These are phyloP conservation scores for Sympetrum striolatum DNA, from an alignment of 2,888 invertebrate species.

Conservation along the genomic window DNA sequence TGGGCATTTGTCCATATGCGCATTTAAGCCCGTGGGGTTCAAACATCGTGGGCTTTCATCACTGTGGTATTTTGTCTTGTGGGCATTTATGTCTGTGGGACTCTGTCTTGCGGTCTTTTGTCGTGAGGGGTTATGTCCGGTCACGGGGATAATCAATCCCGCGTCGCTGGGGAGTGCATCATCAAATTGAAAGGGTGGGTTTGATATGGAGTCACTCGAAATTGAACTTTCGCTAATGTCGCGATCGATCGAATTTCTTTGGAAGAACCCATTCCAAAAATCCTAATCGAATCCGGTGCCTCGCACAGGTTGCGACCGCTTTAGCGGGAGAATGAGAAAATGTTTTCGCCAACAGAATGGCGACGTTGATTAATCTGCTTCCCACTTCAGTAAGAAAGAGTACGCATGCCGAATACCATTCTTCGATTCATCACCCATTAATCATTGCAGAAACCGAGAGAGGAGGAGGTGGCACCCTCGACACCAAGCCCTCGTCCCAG, in stretches of 20 bases:
- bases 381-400: not conserved
- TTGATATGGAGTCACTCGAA: no score
- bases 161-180: no score
- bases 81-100: no score
- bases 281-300: slow-evolving; percentile 9
- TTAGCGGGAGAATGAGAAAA: not conserved
- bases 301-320: not conserved
- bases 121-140: no score
- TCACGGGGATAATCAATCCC: no score
- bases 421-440: not conserved
- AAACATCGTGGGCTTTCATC: no score
- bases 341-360: not conserved
- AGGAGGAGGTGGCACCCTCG: not conserved
- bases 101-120: no score
- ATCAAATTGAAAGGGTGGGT: no score
- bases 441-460: not conserved
- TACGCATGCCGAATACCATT: not conserved
- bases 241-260: not conserved
- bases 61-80: no score
- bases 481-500: slow-evolving; percentile 44
- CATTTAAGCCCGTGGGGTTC: no score
- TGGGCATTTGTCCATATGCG: no score
- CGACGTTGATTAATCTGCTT: not conserved
- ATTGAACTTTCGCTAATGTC: no score
- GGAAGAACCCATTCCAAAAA: not conserved